Evolutionary conservation across 1,140 invertebrate species (phyloP).

Genomic region (Apis florea): DNA sequence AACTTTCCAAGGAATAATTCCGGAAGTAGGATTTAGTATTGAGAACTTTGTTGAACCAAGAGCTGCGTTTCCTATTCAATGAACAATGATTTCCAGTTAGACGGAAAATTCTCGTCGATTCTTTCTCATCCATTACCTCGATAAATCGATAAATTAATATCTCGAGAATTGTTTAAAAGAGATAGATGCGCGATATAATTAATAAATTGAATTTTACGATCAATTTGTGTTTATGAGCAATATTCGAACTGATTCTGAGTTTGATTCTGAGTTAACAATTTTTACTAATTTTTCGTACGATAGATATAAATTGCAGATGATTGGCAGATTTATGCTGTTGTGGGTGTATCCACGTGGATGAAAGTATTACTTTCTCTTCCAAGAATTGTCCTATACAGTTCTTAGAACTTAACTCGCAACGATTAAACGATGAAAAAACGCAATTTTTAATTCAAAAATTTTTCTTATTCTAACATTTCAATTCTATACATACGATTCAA

Average conservation of each 20-base stretch:
- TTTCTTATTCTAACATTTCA: not conserved
- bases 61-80: not conserved
- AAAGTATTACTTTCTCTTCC: conserved; percentile 24
- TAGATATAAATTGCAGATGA: conserved; percentile 10
- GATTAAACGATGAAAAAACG: not conserved
- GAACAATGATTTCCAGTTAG: not conserved
- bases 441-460: not conserved
- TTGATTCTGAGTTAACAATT: not conserved
- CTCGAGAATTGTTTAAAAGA: not conserved
- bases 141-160: conserved; percentile 7
- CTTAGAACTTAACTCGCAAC: conserved; percentile 12
- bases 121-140: not conserved
- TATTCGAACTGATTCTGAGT: no score
- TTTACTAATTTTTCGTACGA: not conserved
- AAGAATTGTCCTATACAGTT: conserved; percentile 9
- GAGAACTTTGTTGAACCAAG: conserved; percentile 6
- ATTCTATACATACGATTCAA: no score
- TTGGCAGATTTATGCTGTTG: conserved; percentile 27
- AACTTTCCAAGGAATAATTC: not conserved
- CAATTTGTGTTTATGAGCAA: not conserved
- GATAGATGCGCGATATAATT: not conserved
- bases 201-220: not conserved
- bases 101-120: conserved; percentile 1
- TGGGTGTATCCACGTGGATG: conserved; percentile 21
- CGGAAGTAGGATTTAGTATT: not conserved